phyloP scores from a whole-genome alignment of 2,888 invertebrate genomes.

The Molanna angustata region DNA sequence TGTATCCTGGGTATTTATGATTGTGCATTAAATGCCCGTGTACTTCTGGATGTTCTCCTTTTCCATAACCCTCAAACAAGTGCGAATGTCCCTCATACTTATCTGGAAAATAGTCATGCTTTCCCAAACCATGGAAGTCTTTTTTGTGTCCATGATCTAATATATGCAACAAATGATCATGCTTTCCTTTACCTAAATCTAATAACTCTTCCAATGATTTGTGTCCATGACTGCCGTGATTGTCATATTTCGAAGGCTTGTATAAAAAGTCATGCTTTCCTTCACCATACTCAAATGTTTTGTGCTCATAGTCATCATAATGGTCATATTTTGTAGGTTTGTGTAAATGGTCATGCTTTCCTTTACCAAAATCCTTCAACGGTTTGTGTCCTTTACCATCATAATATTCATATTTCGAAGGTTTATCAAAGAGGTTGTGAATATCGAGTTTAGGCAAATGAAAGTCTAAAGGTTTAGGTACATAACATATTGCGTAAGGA shows the following conservation, averaged over 20 bases:
- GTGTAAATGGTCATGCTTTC: not conserved
- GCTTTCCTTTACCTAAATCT: no score
- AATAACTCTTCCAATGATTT: no score
- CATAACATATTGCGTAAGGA: constrained; percentile 9
- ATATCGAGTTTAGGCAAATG: no score
- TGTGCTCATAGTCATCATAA: not conserved
- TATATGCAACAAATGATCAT: no score
- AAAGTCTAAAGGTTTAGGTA: constrained; percentile 1
- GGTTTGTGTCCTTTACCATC: no score
- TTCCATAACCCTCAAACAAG: no score
- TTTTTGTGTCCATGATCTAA: not conserved
- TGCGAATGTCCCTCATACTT: not conserved
- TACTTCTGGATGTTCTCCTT: no score
- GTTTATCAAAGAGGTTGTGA: not conserved
- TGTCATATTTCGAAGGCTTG: not conserved
- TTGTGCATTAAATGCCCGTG: no score
- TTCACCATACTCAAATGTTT: not conserved
- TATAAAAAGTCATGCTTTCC: not conserved
- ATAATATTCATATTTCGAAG: not conserved
- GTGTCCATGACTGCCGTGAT: no score
- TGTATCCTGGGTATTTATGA: not conserved
- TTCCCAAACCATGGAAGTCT: not conserved
- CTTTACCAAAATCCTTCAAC: no score
- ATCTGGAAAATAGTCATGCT: not conserved
- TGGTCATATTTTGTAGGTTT: not conserved